These are phyloP conservation scores for Spondyliosoma cantharus DNA, from an alignment of 2,797 vertebrate species.

Conservation along the genomic window DNA sequence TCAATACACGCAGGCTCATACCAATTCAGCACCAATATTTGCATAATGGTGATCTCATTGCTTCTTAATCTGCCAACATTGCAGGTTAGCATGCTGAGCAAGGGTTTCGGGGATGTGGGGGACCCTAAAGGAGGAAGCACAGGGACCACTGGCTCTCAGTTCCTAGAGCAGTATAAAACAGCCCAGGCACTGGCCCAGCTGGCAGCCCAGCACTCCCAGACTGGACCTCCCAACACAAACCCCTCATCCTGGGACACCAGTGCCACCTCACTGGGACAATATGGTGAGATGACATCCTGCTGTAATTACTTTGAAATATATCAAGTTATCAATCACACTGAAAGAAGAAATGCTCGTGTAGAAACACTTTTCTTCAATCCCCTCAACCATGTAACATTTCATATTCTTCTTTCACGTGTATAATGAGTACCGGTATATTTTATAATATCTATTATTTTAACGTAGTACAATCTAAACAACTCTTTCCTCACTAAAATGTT, in stretches of 20 bases:
- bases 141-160: conserved; percentile 95
- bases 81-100: conserved; percentile 93
- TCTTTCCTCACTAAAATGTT: background rate
- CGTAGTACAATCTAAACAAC: background rate
- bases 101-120: conserved; percentile 93
- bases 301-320: background rate
- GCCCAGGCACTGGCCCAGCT: conserved; percentile 96
- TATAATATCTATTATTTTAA: background rate
- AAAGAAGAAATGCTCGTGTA: background rate
- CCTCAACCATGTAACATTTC: background rate
- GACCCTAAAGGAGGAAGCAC: conserved; percentile 92
- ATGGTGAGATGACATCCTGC: conserved; percentile 83
- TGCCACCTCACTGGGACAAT: conserved; percentile 90
- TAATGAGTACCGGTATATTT: background rate
- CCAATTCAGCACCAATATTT: background rate
- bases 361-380: background rate
- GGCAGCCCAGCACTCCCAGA: conserved; percentile 93
- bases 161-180: conserved; percentile 98
- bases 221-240: conserved; percentile 78
- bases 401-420: too few species aligned
- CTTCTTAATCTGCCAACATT: conserved; percentile 14
- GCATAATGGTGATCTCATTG: background rate
- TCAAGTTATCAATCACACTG: background rate
- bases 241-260: conserved; percentile 92
- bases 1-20: background rate